Evolutionary conservation across 2,113 vertebrate species (phyloP).

Genomic region (Varanus komodoensis): DNA sequence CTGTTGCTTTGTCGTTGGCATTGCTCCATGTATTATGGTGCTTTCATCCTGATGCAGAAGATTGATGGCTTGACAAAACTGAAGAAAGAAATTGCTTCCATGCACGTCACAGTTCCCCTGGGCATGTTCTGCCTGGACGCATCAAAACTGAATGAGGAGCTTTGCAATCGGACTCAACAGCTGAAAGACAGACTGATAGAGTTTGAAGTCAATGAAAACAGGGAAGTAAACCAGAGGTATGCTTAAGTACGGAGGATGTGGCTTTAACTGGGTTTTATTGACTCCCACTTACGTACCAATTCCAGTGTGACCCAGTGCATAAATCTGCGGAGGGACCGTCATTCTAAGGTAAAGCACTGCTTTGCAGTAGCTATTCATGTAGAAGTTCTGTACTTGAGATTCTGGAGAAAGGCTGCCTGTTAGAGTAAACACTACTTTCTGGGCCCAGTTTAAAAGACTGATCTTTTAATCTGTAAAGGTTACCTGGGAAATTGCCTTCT

Average conservation of each 20-base stretch:
- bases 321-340: too few relatives aligned
- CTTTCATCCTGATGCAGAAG: constrained; percentile 74
- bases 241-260: background rate
- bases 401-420: too few relatives aligned
- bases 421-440: too few relatives aligned
- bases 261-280: background rate
- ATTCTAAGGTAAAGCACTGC: too few relatives aligned
- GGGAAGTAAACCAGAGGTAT: constrained; percentile 83
- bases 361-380: too few relatives aligned
- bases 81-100: constrained; percentile 82
- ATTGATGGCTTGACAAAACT: constrained; percentile 80
- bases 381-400: too few relatives aligned
- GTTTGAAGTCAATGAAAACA: constrained; percentile 84
- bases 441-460: too few relatives aligned
- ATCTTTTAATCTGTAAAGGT: too few relatives aligned
- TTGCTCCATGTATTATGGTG: background rate
- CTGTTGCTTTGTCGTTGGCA: background rate
- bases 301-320: too few relatives aligned
- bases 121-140: constrained; percentile 89
- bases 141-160: constrained; percentile 81
- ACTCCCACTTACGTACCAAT: background rate
- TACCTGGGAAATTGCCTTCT: too few relatives aligned
- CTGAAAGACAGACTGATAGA: constrained; percentile 83
- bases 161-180: constrained; percentile 79
- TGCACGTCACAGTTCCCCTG: constrained; percentile 84